phyloP scores from a whole-genome alignment of 2,888 invertebrate genomes.

The Colostygia pectinataria region DNA sequence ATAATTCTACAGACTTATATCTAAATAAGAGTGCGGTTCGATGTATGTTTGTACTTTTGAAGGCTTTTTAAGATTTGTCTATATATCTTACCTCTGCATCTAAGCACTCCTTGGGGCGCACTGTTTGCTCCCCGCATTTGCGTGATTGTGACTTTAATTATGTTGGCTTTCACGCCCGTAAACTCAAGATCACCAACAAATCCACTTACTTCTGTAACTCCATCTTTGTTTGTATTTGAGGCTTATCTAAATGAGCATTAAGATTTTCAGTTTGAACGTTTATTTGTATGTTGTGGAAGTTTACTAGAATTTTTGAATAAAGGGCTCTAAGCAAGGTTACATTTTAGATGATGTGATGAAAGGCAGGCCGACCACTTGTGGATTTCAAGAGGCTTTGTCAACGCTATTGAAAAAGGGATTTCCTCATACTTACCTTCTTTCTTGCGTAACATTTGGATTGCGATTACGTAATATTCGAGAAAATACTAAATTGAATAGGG shows the following conservation, averaged over 20 bases:
- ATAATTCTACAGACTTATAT: too few relatives aligned
- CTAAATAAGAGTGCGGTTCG: too few relatives aligned
- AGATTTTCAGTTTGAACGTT: too few relatives aligned
- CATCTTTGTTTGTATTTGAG: constrained; percentile 6
- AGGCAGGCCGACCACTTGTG: constrained; percentile 78
- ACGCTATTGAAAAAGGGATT: constrained; percentile 60
- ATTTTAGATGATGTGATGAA: constrained; percentile 44
- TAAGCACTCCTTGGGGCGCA: constrained; percentile 35
- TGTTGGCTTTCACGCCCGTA: constrained; percentile 31
- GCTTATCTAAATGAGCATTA: background rate
- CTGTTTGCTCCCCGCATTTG: constrained; percentile 29
- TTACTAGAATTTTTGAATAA: background rate
- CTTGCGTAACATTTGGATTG: constrained; percentile 14
- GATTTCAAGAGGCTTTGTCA: constrained; percentile 54
- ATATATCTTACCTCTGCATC: constrained; percentile 25
- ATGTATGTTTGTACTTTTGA: too few relatives aligned
- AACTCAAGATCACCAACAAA: constrained; percentile 29
- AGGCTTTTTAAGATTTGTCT: constrained; percentile 25
- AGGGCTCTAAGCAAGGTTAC: constrained; percentile 29
- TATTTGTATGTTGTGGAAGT: background rate
- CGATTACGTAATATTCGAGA: constrained; percentile 1
- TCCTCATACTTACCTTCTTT: constrained; percentile 34
- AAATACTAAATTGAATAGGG: constrained; percentile 7
- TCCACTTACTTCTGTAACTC: constrained; percentile 23
- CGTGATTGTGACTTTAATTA: constrained; percentile 38